Conservation (phyloP, 1,140 invertebrate species). For the Psix sp. region DNA sequence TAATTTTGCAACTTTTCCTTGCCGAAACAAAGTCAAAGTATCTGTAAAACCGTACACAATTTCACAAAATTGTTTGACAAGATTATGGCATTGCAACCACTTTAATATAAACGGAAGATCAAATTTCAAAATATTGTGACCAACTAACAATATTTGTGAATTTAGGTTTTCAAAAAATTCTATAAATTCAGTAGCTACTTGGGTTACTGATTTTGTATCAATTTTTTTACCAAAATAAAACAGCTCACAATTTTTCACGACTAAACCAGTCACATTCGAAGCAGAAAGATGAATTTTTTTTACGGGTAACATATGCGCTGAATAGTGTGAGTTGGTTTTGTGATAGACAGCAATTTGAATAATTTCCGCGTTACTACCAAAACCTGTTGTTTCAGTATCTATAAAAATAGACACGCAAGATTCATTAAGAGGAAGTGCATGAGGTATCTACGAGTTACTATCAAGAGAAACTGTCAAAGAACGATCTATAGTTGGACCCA, state of each 20-base stretch:
- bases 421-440: slow-evolving; percentile 9
- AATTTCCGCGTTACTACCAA: slow-evolving; percentile 30
- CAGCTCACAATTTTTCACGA: slow-evolving; percentile 9
- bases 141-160: slow-evolving; percentile 7
- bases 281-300: slow-evolving; percentile 17
- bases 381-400: slow-evolving; percentile 44
- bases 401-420: slow-evolving; percentile 13
- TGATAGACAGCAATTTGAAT: slow-evolving; percentile 30
- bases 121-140: slow-evolving; percentile 32
- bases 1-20: slow-evolving; percentile 38
- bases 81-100: slow-evolving; percentile 12
- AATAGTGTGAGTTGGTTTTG: slow-evolving; percentile 7
- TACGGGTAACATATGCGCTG: slow-evolving; percentile 23
- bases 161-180: slow-evolving; percentile 7
- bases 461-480: slow-evolving; percentile 11
- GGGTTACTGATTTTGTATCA: background rate
- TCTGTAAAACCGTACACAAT: slow-evolving; percentile 33
- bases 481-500: slow-evolving; percentile 41
- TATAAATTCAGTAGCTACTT: slow-evolving; percentile 3
- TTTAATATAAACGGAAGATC: slow-evolving; percentile 24
- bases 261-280: slow-evolving; percentile 12
- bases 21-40: slow-evolving; percentile 28
- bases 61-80: slow-evolving; percentile 9
- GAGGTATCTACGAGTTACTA: slow-evolving; percentile 14
- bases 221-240: slow-evolving; percentile 7